Evolutionary conservation across 2,888 invertebrate species (phyloP).

Genomic region (Lydus trimaculatus): DNA sequence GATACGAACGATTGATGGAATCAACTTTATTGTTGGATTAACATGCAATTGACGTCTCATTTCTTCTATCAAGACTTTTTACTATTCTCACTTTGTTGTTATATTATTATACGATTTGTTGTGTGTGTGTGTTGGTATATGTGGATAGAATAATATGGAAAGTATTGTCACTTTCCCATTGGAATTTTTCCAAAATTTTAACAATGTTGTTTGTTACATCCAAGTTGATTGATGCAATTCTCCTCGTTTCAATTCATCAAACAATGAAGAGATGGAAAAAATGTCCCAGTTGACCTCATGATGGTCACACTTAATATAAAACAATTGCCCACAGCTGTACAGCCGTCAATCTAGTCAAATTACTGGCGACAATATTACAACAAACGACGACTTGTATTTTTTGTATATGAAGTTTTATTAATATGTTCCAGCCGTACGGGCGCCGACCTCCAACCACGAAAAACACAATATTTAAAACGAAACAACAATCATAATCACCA

Average conservation of each 20-base stretch:
- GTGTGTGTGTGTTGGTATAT: too few species aligned
- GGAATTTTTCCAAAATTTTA: background rate
- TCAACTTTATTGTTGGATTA: background rate
- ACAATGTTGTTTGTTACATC: background rate
- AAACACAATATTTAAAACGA: background rate
- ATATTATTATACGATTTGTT: background rate
- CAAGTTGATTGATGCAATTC: background rate
- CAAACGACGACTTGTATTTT: conserved; percentile 15
- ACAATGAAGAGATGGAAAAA: conserved; percentile 25
- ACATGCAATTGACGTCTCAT: background rate
- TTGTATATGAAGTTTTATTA: conserved; percentile 21
- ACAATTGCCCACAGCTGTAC: conserved; percentile 58
- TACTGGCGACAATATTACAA: conserved; percentile 37
- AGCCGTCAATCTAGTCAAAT: conserved; percentile 55
- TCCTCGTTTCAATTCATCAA: conserved; percentile 14
- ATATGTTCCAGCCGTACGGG: conserved; percentile 23
- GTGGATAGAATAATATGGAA: background rate
- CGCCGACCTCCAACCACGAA: conserved; percentile 1
- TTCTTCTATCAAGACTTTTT: background rate
- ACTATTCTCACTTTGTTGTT: background rate
- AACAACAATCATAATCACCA: too few species aligned
- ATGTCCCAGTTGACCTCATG: conserved; percentile 46
- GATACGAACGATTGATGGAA: conserved; percentile 2
- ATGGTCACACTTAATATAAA: conserved; percentile 55
- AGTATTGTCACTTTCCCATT: background rate